phyloP scores from a whole-genome alignment of 2,797 vertebrate species.

The Glyptemys insculpta region DNA sequence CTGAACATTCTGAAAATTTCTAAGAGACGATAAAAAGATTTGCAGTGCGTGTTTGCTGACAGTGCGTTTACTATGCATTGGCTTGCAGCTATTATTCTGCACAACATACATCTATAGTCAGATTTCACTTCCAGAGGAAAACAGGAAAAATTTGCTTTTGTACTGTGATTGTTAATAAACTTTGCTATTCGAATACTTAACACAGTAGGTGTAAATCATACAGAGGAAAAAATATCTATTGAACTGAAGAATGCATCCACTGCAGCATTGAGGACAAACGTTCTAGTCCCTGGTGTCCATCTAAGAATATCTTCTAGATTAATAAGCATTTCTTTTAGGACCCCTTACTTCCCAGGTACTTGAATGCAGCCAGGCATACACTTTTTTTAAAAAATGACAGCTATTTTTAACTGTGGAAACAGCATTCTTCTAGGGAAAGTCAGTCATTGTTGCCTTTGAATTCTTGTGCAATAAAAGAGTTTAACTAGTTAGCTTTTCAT shows the following conservation, averaged over 20 bases:
- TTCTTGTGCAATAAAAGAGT: not conserved
- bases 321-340: not conserved
- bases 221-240: not conserved
- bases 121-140: not conserved
- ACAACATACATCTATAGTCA: not conserved
- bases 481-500: not conserved
- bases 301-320: not conserved
- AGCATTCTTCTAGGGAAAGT: not conserved
- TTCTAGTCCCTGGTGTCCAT: not conserved
- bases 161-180: constrained; percentile 7
- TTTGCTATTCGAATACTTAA: not conserved
- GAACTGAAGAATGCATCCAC: constrained; percentile 8
- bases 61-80: not conserved
- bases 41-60: not conserved
- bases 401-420: constrained; percentile 19
- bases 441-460: not conserved
- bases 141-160: constrained; percentile 8
- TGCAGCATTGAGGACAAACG: not conserved
- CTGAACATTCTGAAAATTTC: not conserved
- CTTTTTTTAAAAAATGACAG: not conserved
- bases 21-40: not conserved
- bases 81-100: rapidly evolving
- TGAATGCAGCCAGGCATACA: not conserved
- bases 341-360: not conserved
- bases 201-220: constrained; percentile 12